Conservation (phyloP, 2,888 invertebrate genomes). For the Auanema freiburgensis region DNA sequence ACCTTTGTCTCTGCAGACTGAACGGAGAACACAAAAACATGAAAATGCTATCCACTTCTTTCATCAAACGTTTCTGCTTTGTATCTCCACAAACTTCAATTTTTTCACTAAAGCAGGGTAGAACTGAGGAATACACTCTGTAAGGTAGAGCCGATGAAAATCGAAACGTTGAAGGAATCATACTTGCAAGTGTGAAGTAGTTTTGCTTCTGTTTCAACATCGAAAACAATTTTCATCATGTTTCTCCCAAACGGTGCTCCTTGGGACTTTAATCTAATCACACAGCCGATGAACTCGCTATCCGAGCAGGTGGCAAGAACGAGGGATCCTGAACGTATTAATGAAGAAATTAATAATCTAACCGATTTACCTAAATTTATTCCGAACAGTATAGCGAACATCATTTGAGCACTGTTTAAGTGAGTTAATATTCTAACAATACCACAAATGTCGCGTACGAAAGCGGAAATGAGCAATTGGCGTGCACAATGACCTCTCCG, state of each 20-base stretch:
- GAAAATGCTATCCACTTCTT: conserved; percentile 60
- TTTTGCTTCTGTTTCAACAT: conserved; percentile 56
- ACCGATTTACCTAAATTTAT: too few relatives aligned
- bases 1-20: conserved; percentile 51
- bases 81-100: conserved; percentile 60
- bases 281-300: conserved; percentile 57
- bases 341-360: too few relatives aligned
- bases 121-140: conserved; percentile 55
- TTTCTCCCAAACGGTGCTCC: conserved; percentile 60
- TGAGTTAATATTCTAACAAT: too few relatives aligned
- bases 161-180: conserved; percentile 7
- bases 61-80: conserved; percentile 52
- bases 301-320: conserved; percentile 45
- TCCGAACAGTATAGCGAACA: too few relatives aligned
- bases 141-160: conserved; percentile 7
- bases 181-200: conserved; percentile 61
- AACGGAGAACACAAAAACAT: conserved; percentile 62
- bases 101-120: conserved; percentile 61
- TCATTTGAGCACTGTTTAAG: too few relatives aligned
- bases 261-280: conserved; percentile 52
- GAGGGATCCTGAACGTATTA: conserved; percentile 14
- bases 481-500: too few relatives aligned
- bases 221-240: conserved; percentile 57
- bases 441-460: too few relatives aligned
- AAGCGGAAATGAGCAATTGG: too few relatives aligned